Evolutionary conservation across 2,888 invertebrate genomes (phyloP), one percentile per base, ranked within the genome.

Genomic region (Patella pellucida): DNA sequence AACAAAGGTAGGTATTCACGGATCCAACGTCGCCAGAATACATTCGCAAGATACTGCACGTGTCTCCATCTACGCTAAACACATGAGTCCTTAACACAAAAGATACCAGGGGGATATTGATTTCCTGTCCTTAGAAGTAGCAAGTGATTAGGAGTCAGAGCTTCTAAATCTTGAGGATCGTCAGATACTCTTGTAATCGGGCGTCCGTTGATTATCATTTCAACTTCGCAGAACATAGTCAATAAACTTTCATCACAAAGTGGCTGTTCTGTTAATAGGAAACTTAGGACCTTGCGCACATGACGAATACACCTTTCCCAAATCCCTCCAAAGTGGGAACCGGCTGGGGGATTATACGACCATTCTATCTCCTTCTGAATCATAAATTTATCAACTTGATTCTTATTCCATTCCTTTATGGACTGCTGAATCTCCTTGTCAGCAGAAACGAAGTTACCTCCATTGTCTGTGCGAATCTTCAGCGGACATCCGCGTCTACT

Each of bases 251-350:
- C 80, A 74, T 78, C 78, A 70, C 23, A 68, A 12, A 72, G n/a
- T 9, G 41, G 16, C 50, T 79, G 77, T 52, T 75, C 52, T n/a
- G 52, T 68, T 19, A 79, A 9, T 9, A 80, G 15, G 23, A 62
- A 69, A 67, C 69, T 67, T 15, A 74, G 62, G 15, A 80, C 67
- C 27, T 74, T 73, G 11, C 79, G 51, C 15, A 73, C 76, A n/a
- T 74, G 72, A 52, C 81, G 51, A 51, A 80, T 80, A 27, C 74
- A 52, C 52, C 81, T 23, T 76, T 81, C 78, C 78, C 78, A 81
- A 16, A 81, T 71, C 31, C 81, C 80, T 14, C 80, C 77, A 68
- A 74, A 71, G 51, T 81, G 80, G 15, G 74, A 76, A 14, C 68
- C 74, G 16, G 69, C 41, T 31, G 82, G 81, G 12, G 76, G 79